Percentiles rank a stretch among this genome's conserved stretches.
Evolutionary conservation across 2,888 invertebrate species (phyloP).

Genomic region (Parasteatoda lunata): DNA sequence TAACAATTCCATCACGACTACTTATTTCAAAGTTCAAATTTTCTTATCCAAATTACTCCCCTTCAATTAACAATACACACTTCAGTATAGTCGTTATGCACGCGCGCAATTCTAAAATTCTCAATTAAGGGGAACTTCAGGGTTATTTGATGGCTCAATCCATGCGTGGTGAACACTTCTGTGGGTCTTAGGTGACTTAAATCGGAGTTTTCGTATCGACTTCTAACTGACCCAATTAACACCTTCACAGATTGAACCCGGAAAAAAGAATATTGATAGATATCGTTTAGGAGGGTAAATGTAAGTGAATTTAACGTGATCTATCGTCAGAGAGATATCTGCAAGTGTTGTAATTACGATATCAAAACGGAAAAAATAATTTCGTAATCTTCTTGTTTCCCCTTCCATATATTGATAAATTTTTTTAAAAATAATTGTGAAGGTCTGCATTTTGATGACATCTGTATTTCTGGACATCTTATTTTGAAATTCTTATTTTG

Average conservation of each 20-base stretch:
- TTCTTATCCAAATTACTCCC: not conserved
- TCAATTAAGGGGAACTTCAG: constrained; percentile 1
- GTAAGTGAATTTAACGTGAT: not conserved
- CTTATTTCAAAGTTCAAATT: no score
- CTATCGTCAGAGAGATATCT: not conserved
- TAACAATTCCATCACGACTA: no score
- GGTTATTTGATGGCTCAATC: constrained; percentile 4
- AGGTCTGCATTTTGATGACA: no score
- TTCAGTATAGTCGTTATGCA: not conserved
- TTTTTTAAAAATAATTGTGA: no score
- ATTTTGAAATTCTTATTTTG: no score
- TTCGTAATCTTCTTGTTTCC: no score
- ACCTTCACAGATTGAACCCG: constrained; percentile 16
- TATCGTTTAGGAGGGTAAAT: not conserved
- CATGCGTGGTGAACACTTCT: constrained; percentile 2
- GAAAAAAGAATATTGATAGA: not conserved
- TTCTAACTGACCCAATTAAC: constrained; percentile 14
- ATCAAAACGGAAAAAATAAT: no score
- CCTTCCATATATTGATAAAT: no score
- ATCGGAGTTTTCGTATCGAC: not conserved
- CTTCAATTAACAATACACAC: not conserved
- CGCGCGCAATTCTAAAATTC: not conserved
- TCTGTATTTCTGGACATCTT: no score
- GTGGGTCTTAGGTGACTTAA: constrained; percentile 10
- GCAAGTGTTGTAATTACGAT: no score